Evolutionary conservation across 2,888 invertebrate genomes (phyloP), one percentile per base, ranked within the genome.

Genomic region (Ennomos quercinarius): DNA sequence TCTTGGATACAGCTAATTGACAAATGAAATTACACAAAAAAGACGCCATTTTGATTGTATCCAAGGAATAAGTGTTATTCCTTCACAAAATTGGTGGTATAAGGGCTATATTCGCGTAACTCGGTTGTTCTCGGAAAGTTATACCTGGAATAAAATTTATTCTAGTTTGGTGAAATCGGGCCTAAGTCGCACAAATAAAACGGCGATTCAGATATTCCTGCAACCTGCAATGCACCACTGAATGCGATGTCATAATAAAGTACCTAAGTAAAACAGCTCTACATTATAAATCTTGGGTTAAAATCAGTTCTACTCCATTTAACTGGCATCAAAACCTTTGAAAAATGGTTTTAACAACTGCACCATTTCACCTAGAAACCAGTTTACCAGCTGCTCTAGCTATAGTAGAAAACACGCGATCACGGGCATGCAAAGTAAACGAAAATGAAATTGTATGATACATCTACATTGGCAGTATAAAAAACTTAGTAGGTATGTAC

Each of bases 141-240:
- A n/a, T n/a, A n/a, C n/a, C n/a, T n/a, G n/a, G n/a, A n/a, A n/a
- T n/a, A n/a, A n/a, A n/a, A n/a, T n/a, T n/a, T n/a, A n/a, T n/a
- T n/a, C n/a, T n/a, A n/a, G n/a, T n/a, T n/a, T n/a, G n/a, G n/a
- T n/a, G n/a, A n/a, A n/a, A n/a, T n/a, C n/a, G n/a, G n/a, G n/a
- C n/a, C n/a, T n/a, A n/a, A n/a, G n/a, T n/a, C n/a, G n/a, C n/a
- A n/a, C n/a, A n/a, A n/a, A n/a, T n/a, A n/a, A n/a, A n/a, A n/a
- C n/a, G n/a, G n/a, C n/a, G 39, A 12, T 8, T 42, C 10, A 45
- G 37, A 46, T 10, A 9, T 12, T 2, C 12, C 10, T 56, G 40
- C 27, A 46, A 39, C 36, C 67, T 52, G 72, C 72, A 73, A 42
- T 70, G 74, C 74, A 70, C 66, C 65, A 73, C 10, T 52, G 36